Evolutionary conservation across 2,113 vertebrate species (phyloP), one percentile per base, ranked within the genome.

Genomic region (Casuarius casuarius): DNA sequence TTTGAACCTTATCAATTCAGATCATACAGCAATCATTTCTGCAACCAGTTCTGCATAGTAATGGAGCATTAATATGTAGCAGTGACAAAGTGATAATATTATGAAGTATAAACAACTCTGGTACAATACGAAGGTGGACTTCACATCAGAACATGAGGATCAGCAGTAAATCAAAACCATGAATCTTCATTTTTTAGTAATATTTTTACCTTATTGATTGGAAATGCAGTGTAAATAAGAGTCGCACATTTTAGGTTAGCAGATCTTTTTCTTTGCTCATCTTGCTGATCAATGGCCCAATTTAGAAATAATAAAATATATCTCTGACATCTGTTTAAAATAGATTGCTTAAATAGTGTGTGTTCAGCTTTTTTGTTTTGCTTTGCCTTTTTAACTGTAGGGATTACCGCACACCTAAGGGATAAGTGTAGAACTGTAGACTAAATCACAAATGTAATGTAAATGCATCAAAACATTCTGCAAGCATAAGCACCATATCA

Each of bases 231-330:
- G 21, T 76, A 96, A 97, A 77, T 90, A 95, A 86, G 46, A 92
- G 92, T 95, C 79, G 67, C 84, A 33, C 38, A 9, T 91, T 97
- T 95, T 92, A 89, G 63, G 62, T 91, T 79, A 95, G 65, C 63
- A 90, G 48, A 90, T 97, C 46, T 74, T 76, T 95, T 96, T 96
- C 81, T 94, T 96, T 97, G 85, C 84, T 96, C 65, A 82, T 95
- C 94, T 85, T 58, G 51, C 76, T 95, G 96, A 97, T 88, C 71
- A 95, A 94, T 97, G 83, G 86, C 84, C n/a, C 3, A 28, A 96
- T 96, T 97, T 95, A 93, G 71, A 96, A 97, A 97, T 95, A 96
- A 96, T 95, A 87, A 92, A 96, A 97, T 90, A 75, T 89, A 19
- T 44, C 71, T 94, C 79, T 97, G 94, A 92, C 82, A 76, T 95